A percentile compares a stretch with the other conserved stretches of the same genome.
phyloP scores from a whole-genome alignment of 2,113 vertebrate species.

The Hypocryptadius cinnamomeus region DNA sequence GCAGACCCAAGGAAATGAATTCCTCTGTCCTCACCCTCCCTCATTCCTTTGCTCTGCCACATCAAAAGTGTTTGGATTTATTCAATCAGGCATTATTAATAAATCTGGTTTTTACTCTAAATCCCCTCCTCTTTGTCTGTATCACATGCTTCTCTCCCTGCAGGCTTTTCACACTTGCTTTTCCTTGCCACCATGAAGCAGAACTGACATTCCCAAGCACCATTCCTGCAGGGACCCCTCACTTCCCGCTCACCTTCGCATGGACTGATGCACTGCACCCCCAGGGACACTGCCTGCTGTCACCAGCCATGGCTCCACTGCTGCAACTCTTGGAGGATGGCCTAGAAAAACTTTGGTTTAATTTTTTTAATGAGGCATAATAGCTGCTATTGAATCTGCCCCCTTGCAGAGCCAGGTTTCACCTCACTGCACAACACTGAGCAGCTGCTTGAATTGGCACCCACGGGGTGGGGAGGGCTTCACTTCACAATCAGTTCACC shows the following conservation, averaged over 20 bases:
- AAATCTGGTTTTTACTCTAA: conserved; percentile 32
- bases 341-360: background rate
- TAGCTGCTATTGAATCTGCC: background rate
- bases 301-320: rapidly evolving
- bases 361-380: background rate
- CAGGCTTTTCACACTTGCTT: background rate
- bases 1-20: background rate
- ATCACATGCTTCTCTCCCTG: background rate
- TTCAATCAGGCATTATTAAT: background rate
- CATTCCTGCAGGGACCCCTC: background rate
- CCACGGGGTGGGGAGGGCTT: background rate
- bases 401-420: background rate
- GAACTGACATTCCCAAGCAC: background rate
- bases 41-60: background rate
- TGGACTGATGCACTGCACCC: background rate
- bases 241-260: background rate
- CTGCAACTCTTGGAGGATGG: background rate
- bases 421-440: background rate
- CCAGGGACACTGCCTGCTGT: background rate
- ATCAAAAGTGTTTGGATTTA: background rate
- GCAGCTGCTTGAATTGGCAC: background rate
- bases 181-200: background rate
- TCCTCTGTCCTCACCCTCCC: background rate
- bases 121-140: background rate
- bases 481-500: background rate